Evolutionary conservation across 2,888 invertebrate genomes (phyloP).

Genomic region (Keiferia lycopersicella): DNA sequence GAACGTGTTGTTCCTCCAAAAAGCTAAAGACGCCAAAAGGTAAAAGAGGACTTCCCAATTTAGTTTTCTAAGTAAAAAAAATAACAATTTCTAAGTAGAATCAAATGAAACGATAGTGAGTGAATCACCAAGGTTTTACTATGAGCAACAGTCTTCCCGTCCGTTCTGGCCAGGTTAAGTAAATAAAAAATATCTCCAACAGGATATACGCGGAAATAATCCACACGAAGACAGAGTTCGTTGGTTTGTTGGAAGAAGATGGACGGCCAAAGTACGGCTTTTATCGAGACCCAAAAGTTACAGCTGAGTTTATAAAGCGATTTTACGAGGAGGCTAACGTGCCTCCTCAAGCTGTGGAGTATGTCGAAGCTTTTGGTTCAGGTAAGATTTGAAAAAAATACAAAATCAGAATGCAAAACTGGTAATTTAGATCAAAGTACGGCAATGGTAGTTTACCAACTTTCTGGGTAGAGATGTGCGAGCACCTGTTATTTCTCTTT

Average conservation of each 20-base stretch:
- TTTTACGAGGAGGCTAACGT: constrained; percentile 84
- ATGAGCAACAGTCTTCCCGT: too few relatives aligned
- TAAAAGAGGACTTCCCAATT: constrained; percentile 30
- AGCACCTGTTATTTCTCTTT: too few relatives aligned
- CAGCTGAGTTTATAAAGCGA: constrained; percentile 73
- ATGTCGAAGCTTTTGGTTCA: constrained; percentile 92
- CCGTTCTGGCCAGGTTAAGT: too few relatives aligned
- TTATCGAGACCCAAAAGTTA: constrained; percentile 74
- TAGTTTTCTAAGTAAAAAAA: too few relatives aligned
- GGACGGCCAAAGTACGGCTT: constrained; percentile 78
- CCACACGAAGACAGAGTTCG: constrained; percentile 86
- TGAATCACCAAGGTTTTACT: too few relatives aligned
- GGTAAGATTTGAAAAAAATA: constrained; percentile 59
- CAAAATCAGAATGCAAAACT: too few relatives aligned
- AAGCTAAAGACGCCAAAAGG: constrained; percentile 80
- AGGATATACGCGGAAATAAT: constrained; percentile 84
- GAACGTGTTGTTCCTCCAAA: constrained; percentile 85
- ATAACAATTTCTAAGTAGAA: background rate
- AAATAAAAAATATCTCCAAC: background rate
- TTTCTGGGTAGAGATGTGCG: too few relatives aligned
- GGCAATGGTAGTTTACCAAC: too few relatives aligned
- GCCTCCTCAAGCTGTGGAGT: constrained; percentile 85
- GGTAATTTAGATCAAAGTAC: background rate
- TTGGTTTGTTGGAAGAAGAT: constrained; percentile 63
- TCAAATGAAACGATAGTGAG: background rate